These are phyloP conservation scores for Melanotaenia pygmaea DNA, from an alignment of 2,797 vertebrate genomes.

Conservation along the genomic window DNA sequence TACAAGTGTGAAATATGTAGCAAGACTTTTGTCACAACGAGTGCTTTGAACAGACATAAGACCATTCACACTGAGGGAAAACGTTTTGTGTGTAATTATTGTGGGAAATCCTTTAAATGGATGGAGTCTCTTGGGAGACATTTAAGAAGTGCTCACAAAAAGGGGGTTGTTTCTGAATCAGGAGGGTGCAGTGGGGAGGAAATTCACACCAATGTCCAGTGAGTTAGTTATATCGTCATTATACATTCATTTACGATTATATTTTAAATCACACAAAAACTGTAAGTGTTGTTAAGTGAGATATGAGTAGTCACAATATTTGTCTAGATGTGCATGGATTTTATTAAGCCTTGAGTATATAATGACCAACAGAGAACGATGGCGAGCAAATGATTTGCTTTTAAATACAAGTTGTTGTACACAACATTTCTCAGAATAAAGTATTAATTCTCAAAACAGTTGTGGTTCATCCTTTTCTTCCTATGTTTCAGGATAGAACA, in stretches of 20 bases:
- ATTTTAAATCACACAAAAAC: background rate
- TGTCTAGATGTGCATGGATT: slow-evolving; percentile 35
- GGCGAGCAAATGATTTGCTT: slow-evolving; percentile 3
- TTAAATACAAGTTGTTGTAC: background rate
- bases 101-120: slow-evolving; percentile 78
- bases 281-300: slow-evolving; percentile 30
- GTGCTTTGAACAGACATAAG: slow-evolving; percentile 79
- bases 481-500: slow-evolving; percentile 7
- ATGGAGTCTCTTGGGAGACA: slow-evolving; percentile 78
- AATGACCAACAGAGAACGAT: slow-evolving; percentile 4
- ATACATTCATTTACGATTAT: background rate
- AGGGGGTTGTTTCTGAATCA: slow-evolving; percentile 52
- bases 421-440: slow-evolving; percentile 48
- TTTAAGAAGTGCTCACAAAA: slow-evolving; percentile 68
- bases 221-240: slow-evolving; percentile 7
- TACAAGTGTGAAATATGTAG: slow-evolving; percentile 77
- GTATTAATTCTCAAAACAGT: background rate
- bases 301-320: slow-evolving; percentile 13
- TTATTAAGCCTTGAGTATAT: slow-evolving; percentile 13
- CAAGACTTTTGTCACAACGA: slow-evolving; percentile 77
- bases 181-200: background rate
- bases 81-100: slow-evolving; percentile 68
- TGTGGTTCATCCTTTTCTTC: background rate
- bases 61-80: slow-evolving; percentile 80
- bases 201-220: background rate